These are phyloP conservation scores for Parnassius mnemosyne DNA, from an alignment of 2,888 invertebrate genomes.

Conservation along the genomic window DNA sequence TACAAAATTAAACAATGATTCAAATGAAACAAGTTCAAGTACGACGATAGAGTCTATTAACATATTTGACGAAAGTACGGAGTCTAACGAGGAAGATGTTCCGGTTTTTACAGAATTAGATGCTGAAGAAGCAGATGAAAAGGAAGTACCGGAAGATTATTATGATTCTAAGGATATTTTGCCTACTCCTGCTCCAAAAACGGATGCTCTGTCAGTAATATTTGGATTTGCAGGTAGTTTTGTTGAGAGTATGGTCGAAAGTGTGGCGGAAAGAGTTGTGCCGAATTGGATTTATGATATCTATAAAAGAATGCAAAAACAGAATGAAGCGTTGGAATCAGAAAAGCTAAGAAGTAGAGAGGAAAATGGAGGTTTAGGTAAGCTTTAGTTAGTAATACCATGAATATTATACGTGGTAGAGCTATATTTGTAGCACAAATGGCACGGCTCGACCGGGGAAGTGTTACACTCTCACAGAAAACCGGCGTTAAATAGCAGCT, in stretches of 20 bases:
- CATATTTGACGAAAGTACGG: constrained; percentile 35
- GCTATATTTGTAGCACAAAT: no score
- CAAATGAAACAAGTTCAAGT: background rate
- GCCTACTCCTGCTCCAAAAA: constrained; percentile 65
- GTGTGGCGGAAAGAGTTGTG: constrained; percentile 69
- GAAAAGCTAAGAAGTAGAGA: constrained; percentile 70
- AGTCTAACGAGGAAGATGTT: constrained; percentile 48
- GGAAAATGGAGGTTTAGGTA: constrained; percentile 75
- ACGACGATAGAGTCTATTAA: constrained; percentile 23
- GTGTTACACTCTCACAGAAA: no score
- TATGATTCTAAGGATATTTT: constrained; percentile 69
- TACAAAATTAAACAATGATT: background rate
- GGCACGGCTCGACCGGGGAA: no score
- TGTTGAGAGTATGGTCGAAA: constrained; percentile 68
- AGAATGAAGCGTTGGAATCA: constrained; percentile 69
- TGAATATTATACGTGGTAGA: no score
- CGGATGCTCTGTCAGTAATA: constrained; percentile 66
- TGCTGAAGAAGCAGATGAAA: constrained; percentile 49
- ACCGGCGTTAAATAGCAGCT: no score
- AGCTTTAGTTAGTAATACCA: constrained; percentile 23
- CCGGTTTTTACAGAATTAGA: constrained; percentile 66
- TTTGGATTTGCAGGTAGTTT: constrained; percentile 73
- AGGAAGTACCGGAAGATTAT: constrained; percentile 65
- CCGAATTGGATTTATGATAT: constrained; percentile 69
- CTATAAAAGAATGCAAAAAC: constrained; percentile 71